These are phyloP conservation scores for Callinectes sapidus DNA, from an alignment of 2,888 invertebrate genomes.

Conservation along the genomic window DNA sequence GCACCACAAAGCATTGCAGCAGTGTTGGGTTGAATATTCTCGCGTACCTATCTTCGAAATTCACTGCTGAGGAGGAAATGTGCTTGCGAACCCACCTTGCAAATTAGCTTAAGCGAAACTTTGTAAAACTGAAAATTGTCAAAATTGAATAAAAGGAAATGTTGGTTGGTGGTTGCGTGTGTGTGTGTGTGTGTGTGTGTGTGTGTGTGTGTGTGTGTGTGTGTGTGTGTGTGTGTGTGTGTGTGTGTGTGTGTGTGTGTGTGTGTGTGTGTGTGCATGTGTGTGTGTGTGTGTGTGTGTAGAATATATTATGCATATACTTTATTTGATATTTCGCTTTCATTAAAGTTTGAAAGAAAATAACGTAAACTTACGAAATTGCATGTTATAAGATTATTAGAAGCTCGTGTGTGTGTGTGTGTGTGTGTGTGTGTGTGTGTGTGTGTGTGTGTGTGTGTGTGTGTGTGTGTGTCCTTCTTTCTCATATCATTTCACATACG, in stretches of 20 bases:
- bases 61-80: background rate
- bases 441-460: background rate
- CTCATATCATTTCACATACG: background rate
- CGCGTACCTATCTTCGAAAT: background rate
- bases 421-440: no score
- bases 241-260: background rate
- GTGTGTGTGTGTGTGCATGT: no score
- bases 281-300: background rate
- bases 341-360: constrained; percentile 8
- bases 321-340: background rate
- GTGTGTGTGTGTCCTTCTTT: background rate
- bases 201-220: background rate
- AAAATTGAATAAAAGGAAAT: background rate
- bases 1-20: background rate
- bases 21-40: background rate
- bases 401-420: background rate
- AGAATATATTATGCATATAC: background rate
- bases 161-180: background rate
- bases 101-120: constrained; percentile 5
- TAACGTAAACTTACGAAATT: background rate
- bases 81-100: background rate
- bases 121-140: background rate
- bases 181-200: no score
- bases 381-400: background rate
- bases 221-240: background rate